Conservation (phyloP, 2,797 vertebrate genomes). For the Phaenicophaeus curvirostris region DNA sequence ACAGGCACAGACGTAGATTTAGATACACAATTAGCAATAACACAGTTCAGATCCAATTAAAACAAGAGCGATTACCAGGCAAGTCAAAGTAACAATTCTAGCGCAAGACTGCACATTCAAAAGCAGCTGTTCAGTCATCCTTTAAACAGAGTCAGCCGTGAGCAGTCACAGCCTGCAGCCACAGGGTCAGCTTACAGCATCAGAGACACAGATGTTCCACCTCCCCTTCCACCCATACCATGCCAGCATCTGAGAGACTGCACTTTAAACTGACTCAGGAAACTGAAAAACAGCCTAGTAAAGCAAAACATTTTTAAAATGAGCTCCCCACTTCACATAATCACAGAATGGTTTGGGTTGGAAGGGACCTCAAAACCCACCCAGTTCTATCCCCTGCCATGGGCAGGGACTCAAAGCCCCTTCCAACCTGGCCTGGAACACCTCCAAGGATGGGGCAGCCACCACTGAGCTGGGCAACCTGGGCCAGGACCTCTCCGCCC, state of each 20-base stretch:
- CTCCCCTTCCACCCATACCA: neutral
- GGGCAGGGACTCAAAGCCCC: too few relatives aligned
- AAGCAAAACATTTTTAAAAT: neutral
- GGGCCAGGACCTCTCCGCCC: too few relatives aligned
- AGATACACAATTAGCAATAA: neutral
- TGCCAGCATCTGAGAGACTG: fast-evolving
- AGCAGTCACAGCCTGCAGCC: neutral
- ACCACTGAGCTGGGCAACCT: too few relatives aligned
- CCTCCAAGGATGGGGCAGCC: too few relatives aligned
- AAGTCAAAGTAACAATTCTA: neutral
- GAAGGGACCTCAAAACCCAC: too few relatives aligned
- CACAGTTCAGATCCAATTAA: neutral
- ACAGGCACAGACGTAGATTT: neutral
- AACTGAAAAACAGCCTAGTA: neutral
- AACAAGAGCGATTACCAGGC: neutral
- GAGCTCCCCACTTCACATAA: neutral
- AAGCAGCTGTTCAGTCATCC: neutral
- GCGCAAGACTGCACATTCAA: neutral
- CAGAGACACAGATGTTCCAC: too few relatives aligned
- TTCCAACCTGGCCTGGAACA: too few relatives aligned
- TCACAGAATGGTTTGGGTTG: too few relatives aligned
- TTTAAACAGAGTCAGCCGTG: neutral
- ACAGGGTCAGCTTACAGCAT: neutral
- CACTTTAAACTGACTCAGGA: neutral
- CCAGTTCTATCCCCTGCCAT: too few relatives aligned